Percentiles rank a stretch among this genome's conserved stretches.
Evolutionary conservation across 2,888 invertebrate genomes (phyloP).

Genomic region (Creontiades dilutus): DNA sequence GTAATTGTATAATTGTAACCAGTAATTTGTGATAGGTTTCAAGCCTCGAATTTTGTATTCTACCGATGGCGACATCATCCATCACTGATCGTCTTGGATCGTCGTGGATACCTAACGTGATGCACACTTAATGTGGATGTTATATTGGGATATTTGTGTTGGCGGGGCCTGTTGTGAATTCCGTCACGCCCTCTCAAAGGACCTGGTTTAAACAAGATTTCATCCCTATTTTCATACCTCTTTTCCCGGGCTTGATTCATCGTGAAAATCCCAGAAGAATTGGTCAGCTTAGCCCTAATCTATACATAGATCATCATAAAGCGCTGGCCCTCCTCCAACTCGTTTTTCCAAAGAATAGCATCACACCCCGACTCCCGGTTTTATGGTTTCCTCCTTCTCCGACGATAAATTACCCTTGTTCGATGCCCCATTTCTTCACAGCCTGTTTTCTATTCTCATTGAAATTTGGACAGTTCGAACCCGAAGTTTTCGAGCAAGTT

Average conservation of each 20-base stretch:
- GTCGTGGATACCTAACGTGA: too few species aligned
- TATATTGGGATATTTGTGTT: neutral
- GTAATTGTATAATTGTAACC: too few species aligned
- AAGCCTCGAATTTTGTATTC: too few species aligned
- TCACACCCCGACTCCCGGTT: neutral
- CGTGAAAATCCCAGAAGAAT: neutral
- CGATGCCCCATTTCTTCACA: neutral
- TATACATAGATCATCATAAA: conserved; percentile 37
- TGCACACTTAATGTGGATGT: too few species aligned
- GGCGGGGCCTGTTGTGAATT: neutral
- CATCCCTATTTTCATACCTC: neutral
- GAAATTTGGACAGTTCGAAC: too few species aligned
- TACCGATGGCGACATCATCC: too few species aligned
- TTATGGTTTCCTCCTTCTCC: conserved; percentile 2
- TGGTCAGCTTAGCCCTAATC: conserved; percentile 10
- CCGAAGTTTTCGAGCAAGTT: too few species aligned
- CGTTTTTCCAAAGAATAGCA: conserved; percentile 2
- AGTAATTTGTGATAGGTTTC: too few species aligned
- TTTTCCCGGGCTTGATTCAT: neutral
- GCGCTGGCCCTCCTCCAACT: neutral
- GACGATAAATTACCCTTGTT: conserved; percentile 8
- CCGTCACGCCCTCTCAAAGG: neutral
- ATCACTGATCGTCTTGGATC: too few species aligned
- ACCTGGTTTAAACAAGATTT: conserved; percentile 19
- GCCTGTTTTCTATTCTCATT: too few species aligned